These are phyloP conservation scores for Bombus impatiens DNA, from an alignment of 1,140 invertebrate genomes.

Conservation along the genomic window DNA sequence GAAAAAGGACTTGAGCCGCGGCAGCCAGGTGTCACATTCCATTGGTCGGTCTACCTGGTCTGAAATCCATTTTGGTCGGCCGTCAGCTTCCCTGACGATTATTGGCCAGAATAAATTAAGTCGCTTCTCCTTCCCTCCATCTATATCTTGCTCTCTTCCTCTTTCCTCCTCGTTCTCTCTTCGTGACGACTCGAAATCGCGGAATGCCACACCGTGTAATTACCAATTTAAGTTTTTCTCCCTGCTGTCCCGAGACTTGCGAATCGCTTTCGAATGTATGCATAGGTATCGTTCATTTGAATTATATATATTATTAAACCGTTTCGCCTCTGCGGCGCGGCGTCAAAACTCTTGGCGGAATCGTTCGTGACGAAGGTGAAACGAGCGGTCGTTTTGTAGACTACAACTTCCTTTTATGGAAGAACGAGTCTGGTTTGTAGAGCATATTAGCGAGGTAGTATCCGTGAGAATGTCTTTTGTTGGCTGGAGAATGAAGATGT, in stretches of 20 bases:
- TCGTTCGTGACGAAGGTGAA: not conserved
- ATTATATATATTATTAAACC: slow-evolving; percentile 16
- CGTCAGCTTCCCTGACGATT: slow-evolving; percentile 4
- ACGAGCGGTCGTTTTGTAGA: not conserved
- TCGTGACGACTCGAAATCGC: slow-evolving; percentile 32
- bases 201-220: slow-evolving; percentile 38
- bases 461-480: too few species aligned
- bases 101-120: slow-evolving; percentile 51
- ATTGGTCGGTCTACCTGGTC: slow-evolving; percentile 16
- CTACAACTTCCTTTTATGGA: not conserved
- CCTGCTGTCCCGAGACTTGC: not conserved
- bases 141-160: not conserved
- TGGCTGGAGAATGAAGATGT: not conserved
- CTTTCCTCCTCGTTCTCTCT: not conserved
- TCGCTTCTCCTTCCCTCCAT: not conserved
- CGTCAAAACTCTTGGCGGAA: not conserved
- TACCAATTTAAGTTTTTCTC: slow-evolving; percentile 19
- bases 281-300: not conserved
- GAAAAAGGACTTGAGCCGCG: not conserved
- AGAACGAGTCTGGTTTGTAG: not conserved
- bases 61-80: slow-evolving; percentile 2
- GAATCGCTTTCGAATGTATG: not conserved
- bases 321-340: not conserved
- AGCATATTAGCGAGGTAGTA: too few species aligned
- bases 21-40: slow-evolving; percentile 49